Conservation (phyloP, 2,888 invertebrate species). For the Phyto melanocephala region DNA sequence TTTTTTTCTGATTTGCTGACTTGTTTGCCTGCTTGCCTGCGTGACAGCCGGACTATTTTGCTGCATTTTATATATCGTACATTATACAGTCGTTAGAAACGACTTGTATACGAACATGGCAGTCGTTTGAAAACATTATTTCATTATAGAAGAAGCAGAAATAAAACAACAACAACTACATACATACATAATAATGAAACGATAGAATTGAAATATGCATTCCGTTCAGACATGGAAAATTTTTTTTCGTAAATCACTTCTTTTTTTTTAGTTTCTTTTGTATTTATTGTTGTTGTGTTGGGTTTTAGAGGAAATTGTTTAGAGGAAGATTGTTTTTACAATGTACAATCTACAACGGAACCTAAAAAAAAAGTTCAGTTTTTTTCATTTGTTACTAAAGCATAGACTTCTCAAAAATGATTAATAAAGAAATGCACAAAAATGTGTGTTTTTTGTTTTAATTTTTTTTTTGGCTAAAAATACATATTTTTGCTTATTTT, state of each 20-base stretch:
- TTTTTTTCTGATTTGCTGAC: slow-evolving; percentile 11
- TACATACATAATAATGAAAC: slow-evolving; percentile 35
- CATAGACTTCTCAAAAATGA: neutral
- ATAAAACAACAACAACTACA: neutral
- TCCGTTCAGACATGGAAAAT: slow-evolving; percentile 56
- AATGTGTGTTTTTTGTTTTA: too few relatives aligned
- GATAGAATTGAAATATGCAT: slow-evolving; percentile 60
- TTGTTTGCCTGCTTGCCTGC: slow-evolving; percentile 41
- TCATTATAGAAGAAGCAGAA: slow-evolving; percentile 10
- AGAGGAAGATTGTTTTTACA: slow-evolving; percentile 40
- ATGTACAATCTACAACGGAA: slow-evolving; percentile 7
- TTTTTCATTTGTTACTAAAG: neutral
- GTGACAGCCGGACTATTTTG: neutral
- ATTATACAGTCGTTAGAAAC: slow-evolving; percentile 34
- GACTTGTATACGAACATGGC: slow-evolving; percentile 34
- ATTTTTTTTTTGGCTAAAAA: too few relatives aligned
- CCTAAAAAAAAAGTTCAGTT: neutral
- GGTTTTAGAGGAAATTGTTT: slow-evolving; percentile 49
- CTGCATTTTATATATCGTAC: slow-evolving; percentile 54
- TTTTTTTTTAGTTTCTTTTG: neutral
- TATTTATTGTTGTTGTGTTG: neutral
- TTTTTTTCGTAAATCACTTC: slow-evolving; percentile 33
- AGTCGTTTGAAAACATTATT: slow-evolving; percentile 49
- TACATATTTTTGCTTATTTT: too few relatives aligned
- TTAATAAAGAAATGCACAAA: neutral